Percentiles rank a stretch among this genome's conserved stretches.
Conservation (phyloP, 2,113 vertebrate species). For the Rhegmatorhina hoffmannsi region DNA sequence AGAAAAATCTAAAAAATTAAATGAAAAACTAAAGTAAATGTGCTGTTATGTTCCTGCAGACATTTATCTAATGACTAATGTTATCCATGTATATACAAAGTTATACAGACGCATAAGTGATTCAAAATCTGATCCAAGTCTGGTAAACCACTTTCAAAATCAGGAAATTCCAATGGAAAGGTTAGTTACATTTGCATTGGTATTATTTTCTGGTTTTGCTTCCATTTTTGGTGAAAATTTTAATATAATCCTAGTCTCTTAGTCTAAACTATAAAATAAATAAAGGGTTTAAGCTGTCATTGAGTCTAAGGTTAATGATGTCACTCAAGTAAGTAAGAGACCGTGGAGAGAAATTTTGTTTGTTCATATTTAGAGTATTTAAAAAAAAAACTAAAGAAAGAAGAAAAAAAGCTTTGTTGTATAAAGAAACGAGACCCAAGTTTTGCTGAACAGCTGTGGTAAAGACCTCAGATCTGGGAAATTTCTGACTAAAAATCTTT, state of each 20-base stretch:
- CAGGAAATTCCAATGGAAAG: slow-evolving; percentile 48
- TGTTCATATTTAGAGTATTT: not conserved
- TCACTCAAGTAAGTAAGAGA: not conserved
- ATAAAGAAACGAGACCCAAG: not conserved
- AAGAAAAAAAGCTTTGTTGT: not conserved
- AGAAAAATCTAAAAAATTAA: not conserved
- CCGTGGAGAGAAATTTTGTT: not conserved
- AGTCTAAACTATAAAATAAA: slow-evolving; percentile 1
- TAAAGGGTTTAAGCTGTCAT: not conserved
- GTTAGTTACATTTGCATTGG: slow-evolving; percentile 23
- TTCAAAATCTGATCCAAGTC: slow-evolving; percentile 27
- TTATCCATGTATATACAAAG: slow-evolving; percentile 13
- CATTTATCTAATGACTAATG: slow-evolving; percentile 39
- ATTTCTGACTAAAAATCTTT: not conserved
- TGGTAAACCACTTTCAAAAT: slow-evolving; percentile 57
- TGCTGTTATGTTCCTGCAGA: not conserved
- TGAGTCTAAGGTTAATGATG: not conserved
- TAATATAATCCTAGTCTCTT: not conserved
- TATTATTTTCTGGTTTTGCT: slow-evolving; percentile 29
- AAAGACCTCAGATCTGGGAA: slow-evolving; percentile 23
- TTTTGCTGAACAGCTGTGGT: slow-evolving; percentile 10
- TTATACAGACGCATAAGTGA: not conserved
- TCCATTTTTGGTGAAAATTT: slow-evolving; percentile 22
- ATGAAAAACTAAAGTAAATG: not conserved
- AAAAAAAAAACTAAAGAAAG: not conserved